phyloP scores from a whole-genome alignment of 92 coral and sea anemone genomes.

The Porites divaricata region DNA sequence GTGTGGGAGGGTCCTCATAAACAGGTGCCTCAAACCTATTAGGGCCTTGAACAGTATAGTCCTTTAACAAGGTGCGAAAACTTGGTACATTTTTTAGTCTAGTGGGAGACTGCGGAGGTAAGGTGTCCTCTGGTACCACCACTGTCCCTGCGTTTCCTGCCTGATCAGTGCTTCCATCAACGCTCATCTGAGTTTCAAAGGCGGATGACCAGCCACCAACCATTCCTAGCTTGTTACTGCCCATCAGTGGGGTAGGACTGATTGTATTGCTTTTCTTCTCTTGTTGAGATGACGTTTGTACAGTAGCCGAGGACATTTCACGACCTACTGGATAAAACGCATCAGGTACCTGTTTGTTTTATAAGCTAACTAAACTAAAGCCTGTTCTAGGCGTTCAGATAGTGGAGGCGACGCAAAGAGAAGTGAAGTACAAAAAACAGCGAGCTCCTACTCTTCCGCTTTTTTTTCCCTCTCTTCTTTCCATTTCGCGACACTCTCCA shows the following conservation, averaged over 20 bases:
- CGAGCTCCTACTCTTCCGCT: no score
- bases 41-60: constrained; percentile 84
- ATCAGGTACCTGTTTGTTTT: neutral
- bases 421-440: no score
- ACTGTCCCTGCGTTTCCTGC: neutral
- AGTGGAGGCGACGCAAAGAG: no score
- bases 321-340: neutral
- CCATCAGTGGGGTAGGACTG: constrained; percentile 78
- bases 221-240: constrained; percentile 94
- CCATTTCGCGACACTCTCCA: no score
- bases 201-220: constrained; percentile 95
- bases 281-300: constrained; percentile 16
- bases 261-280: constrained; percentile 37
- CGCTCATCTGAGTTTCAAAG: constrained; percentile 75
- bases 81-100: constrained; percentile 58
- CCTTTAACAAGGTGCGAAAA: constrained; percentile 81
- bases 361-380: neutral
- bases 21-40: constrained; percentile 73
- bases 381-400: no score
- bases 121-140: neutral
- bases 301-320: neutral
- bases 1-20: constrained; percentile 38
- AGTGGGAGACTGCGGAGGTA: constrained; percentile 1
- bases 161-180: neutral
- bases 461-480: no score